Base-by-base conservation (phyloP, 2,113 vertebrate species). In the Manacus vitellinus region DNA sequence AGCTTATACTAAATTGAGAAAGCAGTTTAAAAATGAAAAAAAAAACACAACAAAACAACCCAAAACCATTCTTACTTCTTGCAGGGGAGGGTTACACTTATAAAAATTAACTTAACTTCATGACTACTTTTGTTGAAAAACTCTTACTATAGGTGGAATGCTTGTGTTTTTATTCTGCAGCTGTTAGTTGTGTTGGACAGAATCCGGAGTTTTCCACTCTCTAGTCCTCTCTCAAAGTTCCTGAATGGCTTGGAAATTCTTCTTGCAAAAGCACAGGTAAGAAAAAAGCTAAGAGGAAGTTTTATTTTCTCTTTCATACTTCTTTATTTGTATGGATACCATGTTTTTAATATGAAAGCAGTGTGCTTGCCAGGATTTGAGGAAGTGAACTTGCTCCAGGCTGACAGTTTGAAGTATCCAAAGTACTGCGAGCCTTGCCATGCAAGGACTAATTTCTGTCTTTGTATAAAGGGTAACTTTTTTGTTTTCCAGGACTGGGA, bases 171-270 rank as follows among this genome's bases (percentile, higher is more conserved):
- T 33, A 8, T 91, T 89, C 76, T 97, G 16, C 96, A 99, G 99
- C 98, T 99, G 18, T 97, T 98, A 59, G 98, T 99, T 72, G 99
- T 99, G 52, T 97, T 99, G 23, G 98, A 99, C 94, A 98, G 99
- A 97, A 99, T 99, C 88, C 74, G 80, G 95, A 96, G 97, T 74
- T 99, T 99, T 94, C 98, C 98, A 25, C 98, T 99, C 75, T 98
- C 99, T 82, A 98, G 99, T 96, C 99, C 99, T 21, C 97, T 99
- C 63, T 99, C 99, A 20, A 99, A 99, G 96, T 99, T 99, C 87
- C 97, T 99, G n/a, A 99, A 99, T 37, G 99, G 99, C 23, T 97
- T 99, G 96, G 99, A 99, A 98, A 99, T 99, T 89, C 98, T 99
- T 80, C 98, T 99, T 63, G 97, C 98, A 94, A 99, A 99, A 96